Base-by-base conservation (phyloP, 2,113 vertebrate species). In the Rutilus rutilus region DNA sequence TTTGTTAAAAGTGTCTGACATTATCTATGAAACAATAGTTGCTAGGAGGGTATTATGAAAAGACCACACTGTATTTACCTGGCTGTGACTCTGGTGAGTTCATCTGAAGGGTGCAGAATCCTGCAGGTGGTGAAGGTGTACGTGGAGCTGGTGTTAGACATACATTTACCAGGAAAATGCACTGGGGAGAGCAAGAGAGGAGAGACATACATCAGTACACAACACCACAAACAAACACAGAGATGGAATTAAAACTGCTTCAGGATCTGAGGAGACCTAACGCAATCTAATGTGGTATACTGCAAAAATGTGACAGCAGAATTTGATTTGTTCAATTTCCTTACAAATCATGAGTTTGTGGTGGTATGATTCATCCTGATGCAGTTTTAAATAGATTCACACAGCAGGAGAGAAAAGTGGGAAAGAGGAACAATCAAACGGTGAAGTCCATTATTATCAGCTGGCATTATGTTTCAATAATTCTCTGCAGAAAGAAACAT, bases 111-210 rank as follows among this genome's bases (percentile, higher is more conserved):
- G 91, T 99, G 98, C 89, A 99, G 94, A 89, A 99, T 99, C 90
- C 98, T 96, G 92, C 98, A 99, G 92, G 97, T 99, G 92, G 97
- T 99, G 93, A 97, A 98, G 92, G 98, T 99, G 91, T 98, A 99
- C 83, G 98, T 99, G 91, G 98, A 98, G 94, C 96, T 98, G 85
- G 97, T 99, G 91, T 97, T 96, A 88, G 97, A 98, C 96, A 97
- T 95, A 94, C 97, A 97, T 94, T 99, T 99, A 90, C 98, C 98
- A 89, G 98, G 98, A 92, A 97, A 96, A 95, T 96, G 94, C 62
- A 97, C 98, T 99, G 91, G 47, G 94, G 90, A 65, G 76, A 74
- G 69, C n/a, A 85, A 21, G 76, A 91, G 88, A 86, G 30, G 67
- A 88, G n/a, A 90, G 27, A 42, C 42, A 87, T 57, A 87, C 3